Evolutionary conservation across 53 echinoderm and acorn worm genomes (phyloP).

Genomic region (Holothuria scabra): DNA sequence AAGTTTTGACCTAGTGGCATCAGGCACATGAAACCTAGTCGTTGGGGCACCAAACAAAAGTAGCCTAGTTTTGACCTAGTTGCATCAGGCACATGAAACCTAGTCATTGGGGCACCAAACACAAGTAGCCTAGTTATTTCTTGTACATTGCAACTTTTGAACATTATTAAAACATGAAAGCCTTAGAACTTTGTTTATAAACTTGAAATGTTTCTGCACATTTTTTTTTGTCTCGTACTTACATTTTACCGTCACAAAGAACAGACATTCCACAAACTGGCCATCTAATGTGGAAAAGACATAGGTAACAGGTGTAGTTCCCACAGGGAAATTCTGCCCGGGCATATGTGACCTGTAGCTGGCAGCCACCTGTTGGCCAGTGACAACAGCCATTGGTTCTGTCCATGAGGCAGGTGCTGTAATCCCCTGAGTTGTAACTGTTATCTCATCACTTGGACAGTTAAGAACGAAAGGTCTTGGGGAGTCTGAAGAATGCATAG

Average conservation of each 20-base stretch:
- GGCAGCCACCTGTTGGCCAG: conserved; percentile 1
- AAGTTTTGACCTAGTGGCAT: no score
- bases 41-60: no score
- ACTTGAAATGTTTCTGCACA: no score
- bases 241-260: conserved; percentile 58
- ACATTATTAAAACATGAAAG: no score
- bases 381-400: conserved; percentile 53
- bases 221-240: conserved; percentile 5
- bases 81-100: no score
- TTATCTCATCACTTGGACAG: conserved; percentile 58
- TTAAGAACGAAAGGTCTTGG: conserved; percentile 35
- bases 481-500: neutral
- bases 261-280: conserved; percentile 59
- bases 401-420: conserved; percentile 36
- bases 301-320: conserved; percentile 67
- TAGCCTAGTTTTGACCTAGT: no score
- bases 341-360: conserved; percentile 53
- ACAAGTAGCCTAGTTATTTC: no score
- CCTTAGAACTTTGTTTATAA: no score
- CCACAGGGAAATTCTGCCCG: conserved; percentile 43
- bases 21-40: no score
- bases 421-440: conserved; percentile 18
- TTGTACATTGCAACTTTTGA: no score
- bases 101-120: no score
- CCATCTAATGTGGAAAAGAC: conserved; percentile 48